Conservation (phyloP, 2,888 invertebrate genomes). For the Parapristionchus giblindavisi region DNA sequence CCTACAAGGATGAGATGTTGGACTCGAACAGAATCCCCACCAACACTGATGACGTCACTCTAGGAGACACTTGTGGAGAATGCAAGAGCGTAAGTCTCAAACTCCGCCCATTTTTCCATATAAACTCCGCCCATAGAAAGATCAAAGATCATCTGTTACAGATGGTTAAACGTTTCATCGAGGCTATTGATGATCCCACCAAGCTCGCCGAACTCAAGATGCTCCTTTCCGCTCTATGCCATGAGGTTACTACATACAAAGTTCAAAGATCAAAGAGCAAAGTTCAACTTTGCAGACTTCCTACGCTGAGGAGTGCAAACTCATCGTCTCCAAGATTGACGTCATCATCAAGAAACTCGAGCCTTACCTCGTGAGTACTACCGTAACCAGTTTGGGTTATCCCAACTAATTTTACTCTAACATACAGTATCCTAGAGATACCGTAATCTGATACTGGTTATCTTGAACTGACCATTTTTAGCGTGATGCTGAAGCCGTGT, state of each 20-base stretch:
- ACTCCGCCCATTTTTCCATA: no score
- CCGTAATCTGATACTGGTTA: not conserved
- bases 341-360: conserved; percentile 60
- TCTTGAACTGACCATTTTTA: conserved; percentile 41
- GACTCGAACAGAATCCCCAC: conserved; percentile 28
- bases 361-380: conserved; percentile 65
- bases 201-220: conserved; percentile 64
- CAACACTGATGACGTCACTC: not conserved
- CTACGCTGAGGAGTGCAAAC: conserved; percentile 32
- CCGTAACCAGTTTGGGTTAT: no score
- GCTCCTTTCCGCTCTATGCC: conserved; percentile 38
- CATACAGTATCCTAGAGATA: no score
- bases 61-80: conserved; percentile 31
- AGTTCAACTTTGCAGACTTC: conserved; percentile 12
- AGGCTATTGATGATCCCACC: conserved; percentile 57
- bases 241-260: no score
- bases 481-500: conserved; percentile 59
- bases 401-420: no score
- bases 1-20: conserved; percentile 31
- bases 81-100: conserved; percentile 37
- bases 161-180: conserved; percentile 58
- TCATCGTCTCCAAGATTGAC: conserved; percentile 62
- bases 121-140: no score
- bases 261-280: conserved; percentile 6
- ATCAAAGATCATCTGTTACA: no score